These are phyloP conservation scores for Tragopan temminckii DNA, from an alignment of 2,797 vertebrate species.

Conservation along the genomic window DNA sequence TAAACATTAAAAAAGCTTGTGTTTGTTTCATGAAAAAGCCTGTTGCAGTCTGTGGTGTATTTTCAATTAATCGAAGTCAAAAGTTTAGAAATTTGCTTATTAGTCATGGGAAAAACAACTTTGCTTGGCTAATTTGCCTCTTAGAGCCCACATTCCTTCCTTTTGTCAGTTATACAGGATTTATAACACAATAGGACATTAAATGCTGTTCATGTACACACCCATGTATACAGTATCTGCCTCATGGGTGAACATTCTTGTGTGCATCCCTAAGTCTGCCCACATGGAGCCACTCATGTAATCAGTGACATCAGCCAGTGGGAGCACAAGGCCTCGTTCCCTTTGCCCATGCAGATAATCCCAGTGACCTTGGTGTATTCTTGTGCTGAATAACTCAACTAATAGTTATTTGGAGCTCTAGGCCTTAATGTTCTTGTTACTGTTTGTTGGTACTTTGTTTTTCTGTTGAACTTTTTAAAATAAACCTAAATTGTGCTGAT, in stretches of 20 bases:
- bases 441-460: background rate
- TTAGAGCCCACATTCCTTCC: background rate
- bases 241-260: background rate
- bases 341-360: fast-evolving
- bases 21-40: fast-evolving
- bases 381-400: background rate
- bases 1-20: background rate
- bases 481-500: background rate
- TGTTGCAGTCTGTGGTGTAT: background rate
- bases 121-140: background rate
- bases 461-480: background rate
- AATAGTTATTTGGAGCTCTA: background rate
- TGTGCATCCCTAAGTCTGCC: background rate
- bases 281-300: background rate
- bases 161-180: background rate
- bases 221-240: background rate
- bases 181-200: background rate
- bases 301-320: background rate
- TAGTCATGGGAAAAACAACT: background rate
- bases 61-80: background rate
- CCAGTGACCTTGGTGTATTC: background rate
- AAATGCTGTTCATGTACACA: background rate
- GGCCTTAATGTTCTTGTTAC: background rate
- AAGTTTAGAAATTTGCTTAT: background rate
- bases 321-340: background rate